Evolutionary conservation across 1,140 invertebrate species (phyloP), one percentile per base, ranked within the genome.

Genomic region (Heterodera carotae): DNA sequence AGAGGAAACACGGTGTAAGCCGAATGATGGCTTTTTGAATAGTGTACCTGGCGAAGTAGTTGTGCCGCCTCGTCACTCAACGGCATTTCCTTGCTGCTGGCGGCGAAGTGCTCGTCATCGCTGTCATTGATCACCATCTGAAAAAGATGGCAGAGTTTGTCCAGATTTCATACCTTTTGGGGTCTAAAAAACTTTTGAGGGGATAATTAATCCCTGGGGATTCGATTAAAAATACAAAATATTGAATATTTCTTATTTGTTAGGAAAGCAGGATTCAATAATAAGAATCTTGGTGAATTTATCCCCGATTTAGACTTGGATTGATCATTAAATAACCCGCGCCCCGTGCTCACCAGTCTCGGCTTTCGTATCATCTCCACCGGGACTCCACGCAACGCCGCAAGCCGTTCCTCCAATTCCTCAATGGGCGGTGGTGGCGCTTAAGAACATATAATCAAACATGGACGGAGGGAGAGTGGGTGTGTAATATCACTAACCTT

Each of bases 311-410:
- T n/a, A n/a, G n/a, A n/a, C n/a, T n/a, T n/a, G n/a, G n/a, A n/a
- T n/a, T n/a, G n/a, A n/a, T n/a, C n/a, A n/a, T n/a, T n/a, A n/a
- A n/a, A n/a, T n/a, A n/a, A n/a, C n/a, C n/a, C n/a, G 22, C 22
- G 18, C 22, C 5, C 48, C 39, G 39, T 56, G 4, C 75, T 8
- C 53, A 77, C 76, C 70, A 77, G 60, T 64, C 76, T 33, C n/a
- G 76, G 76, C 22, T 33, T 59, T 43, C 76, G 70, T 18, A 77
- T 67, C 27, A 77, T 34, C 22, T 77, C 76, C 56, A 77, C 76
- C 33, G 22, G 36, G 66, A 77, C 76, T 10, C 69, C 76, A 4
- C 62, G 29, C 18, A 77, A 75, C 25, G 69, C 76, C 25, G 76
- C 76, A 33, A 77, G 36, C 48, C 76, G 62, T 62, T 77, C 71